Base-by-base conservation (phyloP, 2,888 invertebrate genomes). In the Amorpha juglandis region DNA sequence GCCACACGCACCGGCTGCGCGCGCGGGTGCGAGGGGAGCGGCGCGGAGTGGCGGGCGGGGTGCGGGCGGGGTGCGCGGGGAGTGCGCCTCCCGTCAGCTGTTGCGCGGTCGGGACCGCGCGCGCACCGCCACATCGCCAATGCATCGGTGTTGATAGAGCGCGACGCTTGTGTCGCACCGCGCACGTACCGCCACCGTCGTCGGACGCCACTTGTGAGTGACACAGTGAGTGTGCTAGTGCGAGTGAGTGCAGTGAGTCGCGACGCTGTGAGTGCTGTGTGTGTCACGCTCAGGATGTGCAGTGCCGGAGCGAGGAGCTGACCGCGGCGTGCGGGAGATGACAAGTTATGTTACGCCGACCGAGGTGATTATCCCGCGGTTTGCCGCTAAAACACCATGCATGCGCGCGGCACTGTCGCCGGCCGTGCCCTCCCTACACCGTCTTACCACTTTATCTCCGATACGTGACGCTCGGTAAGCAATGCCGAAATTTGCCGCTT, bases 1-100 rank as follows among this genome's bases (percentile, higher is more conserved):
- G 80, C 87, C 84, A 80, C 89, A 89, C 90, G 89, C 90, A 88
- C 87, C 85, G 87, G 87, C 86, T 87, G 88, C 87, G 89, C 88
- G 88, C 88, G 86, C 85, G 87, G 84, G 73, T 69, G 67, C 71
- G 68, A 63, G 71, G 68, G 65, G 71, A 53, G 66, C 72, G 74
- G 72, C 67, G 73, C 72, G 79, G 81, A 78, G 82, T 6, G 84
- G 73, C 69, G 68, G 69, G 68, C 64, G 70, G 68, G 65, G 70
- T 50, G 67, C 70, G 65, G 64, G 70, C 67, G 75, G 71, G 77
- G 80, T 78, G 77, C 71, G 81, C 78, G 88, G 85, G 86, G 85
- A 77, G 85, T 87, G 91, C 89, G 90, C 89, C 91, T 91, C 92
- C 91, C 90, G 91, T 92, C 92, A 93, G 92, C 92, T 93, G 92